Conservation (phyloP, 2,797 vertebrate species). For the Austrolebias charrua region DNA sequence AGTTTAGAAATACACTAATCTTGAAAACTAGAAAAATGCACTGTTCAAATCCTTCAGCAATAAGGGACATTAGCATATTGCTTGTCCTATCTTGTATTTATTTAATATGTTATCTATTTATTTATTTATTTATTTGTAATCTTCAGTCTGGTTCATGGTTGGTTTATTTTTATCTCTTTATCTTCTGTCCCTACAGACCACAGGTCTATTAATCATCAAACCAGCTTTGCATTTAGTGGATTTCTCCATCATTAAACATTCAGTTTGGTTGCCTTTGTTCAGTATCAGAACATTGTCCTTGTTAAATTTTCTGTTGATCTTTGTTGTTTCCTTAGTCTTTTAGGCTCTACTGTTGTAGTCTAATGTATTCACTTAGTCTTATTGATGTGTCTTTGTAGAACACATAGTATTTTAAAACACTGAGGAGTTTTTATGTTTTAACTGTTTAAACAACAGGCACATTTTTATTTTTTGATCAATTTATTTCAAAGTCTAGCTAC, state of each 20-base stretch:
- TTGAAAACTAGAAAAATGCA: too few relatives aligned
- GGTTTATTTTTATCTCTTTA: not conserved
- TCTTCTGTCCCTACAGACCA: not conserved
- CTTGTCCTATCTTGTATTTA: not conserved
- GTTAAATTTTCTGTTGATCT: too few relatives aligned
- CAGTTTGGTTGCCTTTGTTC: too few relatives aligned
- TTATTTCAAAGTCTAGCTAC: not conserved
- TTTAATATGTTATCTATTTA: not conserved
- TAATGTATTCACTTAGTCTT: too few relatives aligned
- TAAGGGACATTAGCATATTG: too few relatives aligned
- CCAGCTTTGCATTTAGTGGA: not conserved
- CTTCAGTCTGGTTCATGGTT: too few relatives aligned
- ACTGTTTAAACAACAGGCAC: not conserved
- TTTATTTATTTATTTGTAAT: too few relatives aligned
- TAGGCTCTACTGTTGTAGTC: not conserved
- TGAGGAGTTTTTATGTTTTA: not conserved
- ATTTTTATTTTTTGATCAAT: not conserved
- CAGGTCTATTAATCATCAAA: not conserved
- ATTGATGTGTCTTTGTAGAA: not conserved
- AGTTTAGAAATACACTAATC: too few relatives aligned
- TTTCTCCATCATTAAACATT: too few relatives aligned
- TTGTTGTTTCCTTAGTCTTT: not conserved
- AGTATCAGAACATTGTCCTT: too few relatives aligned
- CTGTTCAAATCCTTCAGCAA: too few relatives aligned
- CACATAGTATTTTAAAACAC: not conserved